Evolutionary conservation across 2,113 vertebrate species (phyloP).

Genomic region (Varanus salvator): DNA sequence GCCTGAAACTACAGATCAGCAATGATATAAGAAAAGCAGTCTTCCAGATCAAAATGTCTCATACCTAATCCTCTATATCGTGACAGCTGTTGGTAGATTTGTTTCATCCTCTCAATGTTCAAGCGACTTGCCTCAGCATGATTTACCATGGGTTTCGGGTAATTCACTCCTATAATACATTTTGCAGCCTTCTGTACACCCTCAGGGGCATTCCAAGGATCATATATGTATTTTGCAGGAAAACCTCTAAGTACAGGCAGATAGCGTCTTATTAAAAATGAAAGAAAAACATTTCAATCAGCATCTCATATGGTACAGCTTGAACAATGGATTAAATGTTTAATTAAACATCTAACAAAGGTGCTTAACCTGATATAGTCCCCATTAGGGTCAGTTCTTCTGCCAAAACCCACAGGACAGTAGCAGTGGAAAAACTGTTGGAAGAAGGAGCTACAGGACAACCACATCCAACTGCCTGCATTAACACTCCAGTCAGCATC

Average conservation of each 20-base stretch:
- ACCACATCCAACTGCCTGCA: slow-evolving; percentile 98
- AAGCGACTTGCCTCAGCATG: slow-evolving; percentile 92
- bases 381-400: slow-evolving; percentile 93
- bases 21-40: background rate
- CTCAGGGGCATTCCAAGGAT: slow-evolving; percentile 96
- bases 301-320: background rate
- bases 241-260: slow-evolving; percentile 91
- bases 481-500: slow-evolving; percentile 98
- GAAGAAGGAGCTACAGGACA: slow-evolving; percentile 97
- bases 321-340: background rate
- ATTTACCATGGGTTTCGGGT: slow-evolving; percentile 95
- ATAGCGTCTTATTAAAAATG: slow-evolving; percentile 83
- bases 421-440: slow-evolving; percentile 98
- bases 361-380: slow-evolving; percentile 90
- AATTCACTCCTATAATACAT: slow-evolving; percentile 91
- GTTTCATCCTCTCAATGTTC: slow-evolving; percentile 97
- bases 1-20: background rate
- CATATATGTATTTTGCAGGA: slow-evolving; percentile 95
- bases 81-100: slow-evolving; percentile 96
- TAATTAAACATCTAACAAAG: background rate
- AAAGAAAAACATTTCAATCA: background rate
- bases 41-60: slow-evolving; percentile 39
- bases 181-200: slow-evolving; percentile 91
- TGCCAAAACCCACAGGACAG: slow-evolving; percentile 94
- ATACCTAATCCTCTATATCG: slow-evolving; percentile 92